Base-by-base conservation (phyloP, 1,140 invertebrate species). In the Liolophura sinensis region DNA sequence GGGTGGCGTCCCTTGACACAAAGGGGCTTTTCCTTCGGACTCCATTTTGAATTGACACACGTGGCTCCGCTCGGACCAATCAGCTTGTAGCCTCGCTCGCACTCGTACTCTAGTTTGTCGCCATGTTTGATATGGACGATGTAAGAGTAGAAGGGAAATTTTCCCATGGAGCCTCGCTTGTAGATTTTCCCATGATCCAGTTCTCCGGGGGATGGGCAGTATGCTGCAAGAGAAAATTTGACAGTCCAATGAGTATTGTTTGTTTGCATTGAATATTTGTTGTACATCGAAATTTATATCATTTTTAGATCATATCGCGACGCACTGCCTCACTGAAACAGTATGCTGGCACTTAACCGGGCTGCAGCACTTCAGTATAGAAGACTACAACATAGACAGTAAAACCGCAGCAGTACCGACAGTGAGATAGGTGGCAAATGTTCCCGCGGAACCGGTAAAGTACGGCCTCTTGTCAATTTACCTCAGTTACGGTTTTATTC, bases 21-120 rank as follows among this genome's bases (percentile, higher is more conserved):
- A 47, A 56, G 56, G 5, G 72, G 74, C 22, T 64, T 65, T 0
- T 72, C 65, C 14, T 67, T 25, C 31, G 94, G 94, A 68, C 91
- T 93, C 94, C 94, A 97, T 54, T 89, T 87, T 1, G 94, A 94
- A 15, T 93, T 92, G 22, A 97, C 89, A 75, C 95, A 97, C 0
- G 94, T 96, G 0, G 96, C 95, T 6, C 96, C 96, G 0, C 92
- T 92, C 0, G 96, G 93, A 14, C 96, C 96, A 31, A 90, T 85
- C 18, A 97, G 78, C 55, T 90, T 89, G 77, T 89, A 98, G 0
- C 96, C 95, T 75, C 96, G 94, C 78, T 94, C 92, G 81, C 96
- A 98, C 69, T 92, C 90, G 82, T 95, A 98, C 5, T 91, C 86
- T 0, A 96, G 78, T 91, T 92, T 91, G 94, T 73, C 70, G n/a